These are phyloP conservation scores for Lophius americanus DNA, from an alignment of 2,797 vertebrate species.

Conservation along the genomic window DNA sequence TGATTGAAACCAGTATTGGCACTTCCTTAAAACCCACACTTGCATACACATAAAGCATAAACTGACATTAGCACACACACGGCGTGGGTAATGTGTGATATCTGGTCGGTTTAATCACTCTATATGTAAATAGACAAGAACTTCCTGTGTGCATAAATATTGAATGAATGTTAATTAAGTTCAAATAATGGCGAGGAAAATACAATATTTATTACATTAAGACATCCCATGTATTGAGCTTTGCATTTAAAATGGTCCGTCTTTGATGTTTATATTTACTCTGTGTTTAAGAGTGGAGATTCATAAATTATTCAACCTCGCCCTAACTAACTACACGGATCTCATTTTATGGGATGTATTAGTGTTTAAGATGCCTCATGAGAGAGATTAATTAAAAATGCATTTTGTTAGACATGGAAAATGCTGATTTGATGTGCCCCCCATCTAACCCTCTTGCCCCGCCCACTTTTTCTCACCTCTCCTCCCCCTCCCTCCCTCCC, in stretches of 20 bases:
- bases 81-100: conserved; percentile 38
- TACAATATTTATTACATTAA: conserved; percentile 82
- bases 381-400: conserved; percentile 88
- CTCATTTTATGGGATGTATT: conserved; percentile 80
- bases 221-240: conserved; percentile 64
- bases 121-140: conserved; percentile 81
- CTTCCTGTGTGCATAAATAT: conserved; percentile 79
- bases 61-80: conserved; percentile 15
- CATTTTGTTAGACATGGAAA: conserved; percentile 86
- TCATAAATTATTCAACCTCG: conserved; percentile 81
- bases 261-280: conserved; percentile 88
- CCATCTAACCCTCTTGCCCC: conserved; percentile 13
- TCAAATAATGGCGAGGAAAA: conserved; percentile 78
- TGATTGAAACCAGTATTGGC: conserved; percentile 25
- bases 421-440: conserved; percentile 80
- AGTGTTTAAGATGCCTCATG: conserved; percentile 85
- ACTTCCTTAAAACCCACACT: conserved; percentile 5
- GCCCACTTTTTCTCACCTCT: not conserved
- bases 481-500: not conserved
- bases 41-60: conserved; percentile 1
- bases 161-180: conserved; percentile 84
- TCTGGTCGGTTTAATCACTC: conserved; percentile 71
- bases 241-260: conserved; percentile 73
- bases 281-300: conserved; percentile 71
- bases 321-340: conserved; percentile 79